Percentiles rank a stretch among this genome's conserved stretches.
Evolutionary conservation across 2,113 vertebrate genomes (phyloP).

Genomic region (Recurvirostra avosetta): DNA sequence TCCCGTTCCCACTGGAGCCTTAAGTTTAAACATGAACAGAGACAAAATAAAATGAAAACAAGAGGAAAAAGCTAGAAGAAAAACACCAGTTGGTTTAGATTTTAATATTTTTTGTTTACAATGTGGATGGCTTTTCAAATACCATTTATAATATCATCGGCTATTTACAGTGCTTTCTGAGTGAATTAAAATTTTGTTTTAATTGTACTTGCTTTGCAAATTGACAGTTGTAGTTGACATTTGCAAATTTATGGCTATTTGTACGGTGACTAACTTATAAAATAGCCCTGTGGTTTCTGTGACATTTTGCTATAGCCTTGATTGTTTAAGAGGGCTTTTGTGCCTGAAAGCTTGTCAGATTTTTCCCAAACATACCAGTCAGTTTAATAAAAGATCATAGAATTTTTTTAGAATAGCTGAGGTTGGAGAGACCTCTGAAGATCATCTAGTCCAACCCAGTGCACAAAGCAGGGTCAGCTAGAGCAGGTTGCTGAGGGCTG

Average conservation of each 20-base stretch:
- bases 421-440: background rate
- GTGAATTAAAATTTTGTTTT: background rate
- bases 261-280: background rate
- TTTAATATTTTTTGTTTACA: background rate
- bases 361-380: background rate
- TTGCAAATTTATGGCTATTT: background rate
- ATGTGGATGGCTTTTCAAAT: background rate
- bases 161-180: background rate
- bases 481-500: background rate
- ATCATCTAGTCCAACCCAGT: background rate
- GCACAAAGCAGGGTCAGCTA: background rate
- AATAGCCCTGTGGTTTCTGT: background rate
- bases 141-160: background rate
- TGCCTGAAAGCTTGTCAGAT: background rate
- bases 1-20: background rate
- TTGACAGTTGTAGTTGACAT: background rate
- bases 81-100: background rate
- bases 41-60: background rate
- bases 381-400: background rate
- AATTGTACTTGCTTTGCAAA: background rate
- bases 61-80: background rate
- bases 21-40: background rate
- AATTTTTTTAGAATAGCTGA: background rate
- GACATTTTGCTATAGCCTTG: background rate
- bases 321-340: background rate